These are phyloP conservation scores for Urocitellus parryii DNA, from an alignment of 2,113 vertebrate species.

Conservation along the genomic window DNA sequence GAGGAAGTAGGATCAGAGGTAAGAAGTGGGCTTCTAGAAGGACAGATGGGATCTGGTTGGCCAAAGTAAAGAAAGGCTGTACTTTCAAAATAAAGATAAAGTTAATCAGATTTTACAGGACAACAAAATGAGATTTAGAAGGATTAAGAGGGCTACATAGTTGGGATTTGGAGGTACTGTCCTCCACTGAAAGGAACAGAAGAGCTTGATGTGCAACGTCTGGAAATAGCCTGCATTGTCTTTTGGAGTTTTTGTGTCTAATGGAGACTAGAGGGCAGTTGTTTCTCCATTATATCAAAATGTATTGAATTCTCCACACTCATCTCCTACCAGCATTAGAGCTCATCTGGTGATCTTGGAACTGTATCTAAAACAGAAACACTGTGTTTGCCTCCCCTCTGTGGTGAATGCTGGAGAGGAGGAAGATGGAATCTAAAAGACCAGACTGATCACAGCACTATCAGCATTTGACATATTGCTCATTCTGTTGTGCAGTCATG, in stretches of 20 bases:
- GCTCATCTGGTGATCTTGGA: neutral
- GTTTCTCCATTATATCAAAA: neutral
- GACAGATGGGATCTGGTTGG: neutral
- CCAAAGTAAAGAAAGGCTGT: neutral
- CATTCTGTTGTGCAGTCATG: neutral
- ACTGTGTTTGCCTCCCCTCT: neutral
- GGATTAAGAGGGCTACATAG: neutral
- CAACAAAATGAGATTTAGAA: neutral
- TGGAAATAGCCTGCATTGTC: neutral
- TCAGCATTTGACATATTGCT: neutral
- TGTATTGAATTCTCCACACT: neutral
- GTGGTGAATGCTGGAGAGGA: neutral
- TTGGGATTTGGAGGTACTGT: neutral
- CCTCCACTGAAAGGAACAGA: neutral
- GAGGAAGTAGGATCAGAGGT: neutral
- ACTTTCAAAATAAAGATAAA: neutral
- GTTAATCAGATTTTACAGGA: neutral
- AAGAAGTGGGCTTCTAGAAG: neutral
- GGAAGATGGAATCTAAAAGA: neutral
- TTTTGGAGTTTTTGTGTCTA: neutral
- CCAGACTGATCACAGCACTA: neutral
- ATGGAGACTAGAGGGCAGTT: neutral
- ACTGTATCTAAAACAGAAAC: neutral
- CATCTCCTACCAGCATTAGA: neutral
- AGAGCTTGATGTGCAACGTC: neutral